Evolutionary conservation across 2,888 invertebrate species (phyloP).

Genomic region (Platerodrilus igneus): DNA sequence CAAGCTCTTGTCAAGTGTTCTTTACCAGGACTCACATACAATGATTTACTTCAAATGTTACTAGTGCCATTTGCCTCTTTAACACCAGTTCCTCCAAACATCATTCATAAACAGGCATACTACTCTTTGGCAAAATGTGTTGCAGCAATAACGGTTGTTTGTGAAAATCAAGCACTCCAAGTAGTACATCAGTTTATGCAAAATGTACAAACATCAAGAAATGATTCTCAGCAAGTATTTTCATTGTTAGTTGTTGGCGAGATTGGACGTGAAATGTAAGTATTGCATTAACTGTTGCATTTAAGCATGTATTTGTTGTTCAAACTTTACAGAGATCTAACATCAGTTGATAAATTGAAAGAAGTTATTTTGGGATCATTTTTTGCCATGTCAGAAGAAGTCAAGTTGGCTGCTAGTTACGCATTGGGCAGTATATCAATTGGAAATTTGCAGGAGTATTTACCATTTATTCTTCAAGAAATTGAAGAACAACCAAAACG

Average conservation of each 20-base stretch:
- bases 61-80: slow-evolving; percentile 59
- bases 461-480: slow-evolving; percentile 91
- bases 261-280: slow-evolving; percentile 90
- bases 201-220: slow-evolving; percentile 65
- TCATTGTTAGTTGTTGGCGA: slow-evolving; percentile 93
- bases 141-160: slow-evolving; percentile 84
- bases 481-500: slow-evolving; percentile 91
- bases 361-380: slow-evolving; percentile 83
- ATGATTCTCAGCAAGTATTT: slow-evolving; percentile 85
- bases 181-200: slow-evolving; percentile 64
- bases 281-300: slow-evolving; percentile 26
- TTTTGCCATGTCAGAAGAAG: slow-evolving; percentile 88
- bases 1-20: slow-evolving; percentile 84
- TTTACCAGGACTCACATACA: slow-evolving; percentile 67
- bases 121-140: slow-evolving; percentile 96
- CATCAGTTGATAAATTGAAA: slow-evolving; percentile 68
- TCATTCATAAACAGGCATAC: slow-evolving; percentile 72
- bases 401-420: slow-evolving; percentile 96
- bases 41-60: slow-evolving; percentile 72
- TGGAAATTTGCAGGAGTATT: slow-evolving; percentile 87
- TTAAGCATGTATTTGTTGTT: slow-evolving; percentile 5
- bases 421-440: slow-evolving; percentile 94
- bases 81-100: slow-evolving; percentile 32
- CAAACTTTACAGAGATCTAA: slow-evolving; percentile 62
- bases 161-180: slow-evolving; percentile 64